Evolutionary conservation across 2,113 vertebrate genomes (phyloP), one percentile per base, ranked within the genome.

Genomic region (Entomyzon cyanotis): DNA sequence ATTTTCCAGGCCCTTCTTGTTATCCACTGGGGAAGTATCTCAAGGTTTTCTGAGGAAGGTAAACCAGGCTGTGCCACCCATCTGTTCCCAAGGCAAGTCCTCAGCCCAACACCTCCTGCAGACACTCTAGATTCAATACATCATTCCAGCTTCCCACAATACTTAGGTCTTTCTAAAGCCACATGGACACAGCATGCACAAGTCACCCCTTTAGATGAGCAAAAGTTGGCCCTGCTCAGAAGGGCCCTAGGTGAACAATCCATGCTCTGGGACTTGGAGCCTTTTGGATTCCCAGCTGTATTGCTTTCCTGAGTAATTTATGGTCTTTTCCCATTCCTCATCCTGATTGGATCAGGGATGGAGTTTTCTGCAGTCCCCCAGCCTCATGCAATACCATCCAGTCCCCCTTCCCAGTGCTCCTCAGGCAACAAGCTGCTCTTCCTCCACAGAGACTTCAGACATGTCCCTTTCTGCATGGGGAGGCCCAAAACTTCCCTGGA

Each of bases 181-280:
- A 13, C 46, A 20, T 0, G 4, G 67, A 50, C 2, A 3, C 17
- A 30, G 30, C 5, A 4, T 2, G 7, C 20, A 37, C 37, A 65
- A 60, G 24, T 65, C 42, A 41, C 1, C 20, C 37, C 28, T 81
- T 59, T 3, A 31, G 49, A 25, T 81, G 42, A 35, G 37, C 42
- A 76, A 67, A 59, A 69, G 23, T 6, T 55, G 53, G 23, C 20
- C 44, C 73, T 64, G 28, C 25, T 47, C 24, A 42, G 28, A 62
- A 41, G 10, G 37, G 31, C 21, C 21, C 74, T 41, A 49, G 50
- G 12, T 74, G 55, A 77, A 22, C 31, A 5, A 15, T 52, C 41
- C 39, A 13, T 37, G 83, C n/a, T 59, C 58, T 77, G 23, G 37
- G 24, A 62, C 59, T 53, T 41, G 15, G 28, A 86, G 31, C 28